phyloP scores from a whole-genome alignment of 2,797 vertebrate species.

The Peromyscus attwateri region DNA sequence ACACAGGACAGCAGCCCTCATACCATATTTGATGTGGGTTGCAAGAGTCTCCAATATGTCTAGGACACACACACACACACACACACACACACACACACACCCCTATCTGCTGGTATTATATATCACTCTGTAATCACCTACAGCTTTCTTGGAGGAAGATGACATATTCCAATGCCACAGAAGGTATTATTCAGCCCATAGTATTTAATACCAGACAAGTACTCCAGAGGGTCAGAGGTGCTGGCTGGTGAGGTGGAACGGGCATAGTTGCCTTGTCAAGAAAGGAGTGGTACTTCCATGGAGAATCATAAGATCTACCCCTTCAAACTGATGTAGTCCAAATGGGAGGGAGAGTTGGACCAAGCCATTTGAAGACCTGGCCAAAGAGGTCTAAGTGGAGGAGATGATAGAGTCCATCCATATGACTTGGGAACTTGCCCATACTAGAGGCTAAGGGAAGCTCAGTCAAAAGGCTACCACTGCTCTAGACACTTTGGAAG shows the following conservation, averaged over 20 bases:
- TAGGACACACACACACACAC: not conserved
- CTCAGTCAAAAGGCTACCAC: not conserved
- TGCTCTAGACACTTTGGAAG: not conserved
- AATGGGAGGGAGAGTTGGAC: not conserved
- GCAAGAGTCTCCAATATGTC: not conserved
- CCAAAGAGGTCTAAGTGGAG: not conserved
- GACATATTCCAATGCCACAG: not conserved
- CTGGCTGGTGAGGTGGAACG: not conserved
- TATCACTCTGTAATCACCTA: too few species aligned
- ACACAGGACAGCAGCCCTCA: not conserved
- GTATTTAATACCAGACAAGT: not conserved
- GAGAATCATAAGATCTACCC: not conserved
- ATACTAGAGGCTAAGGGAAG: not conserved
- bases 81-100: not conserved
- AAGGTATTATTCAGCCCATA: not conserved
- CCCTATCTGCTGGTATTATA: too few species aligned
- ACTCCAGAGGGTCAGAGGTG: not conserved
- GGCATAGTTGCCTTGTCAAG: not conserved
- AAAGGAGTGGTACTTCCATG: not conserved
- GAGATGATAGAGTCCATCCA: not conserved
- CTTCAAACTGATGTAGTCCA: not conserved
- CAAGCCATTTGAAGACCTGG: not conserved
- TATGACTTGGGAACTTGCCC: not conserved
- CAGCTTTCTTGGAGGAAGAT: not conserved
- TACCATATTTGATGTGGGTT: rapidly evolving